These are phyloP conservation scores for Catajapyx aquilonaris DNA, from an alignment of 1,140 invertebrate genomes.

Conservation along the genomic window DNA sequence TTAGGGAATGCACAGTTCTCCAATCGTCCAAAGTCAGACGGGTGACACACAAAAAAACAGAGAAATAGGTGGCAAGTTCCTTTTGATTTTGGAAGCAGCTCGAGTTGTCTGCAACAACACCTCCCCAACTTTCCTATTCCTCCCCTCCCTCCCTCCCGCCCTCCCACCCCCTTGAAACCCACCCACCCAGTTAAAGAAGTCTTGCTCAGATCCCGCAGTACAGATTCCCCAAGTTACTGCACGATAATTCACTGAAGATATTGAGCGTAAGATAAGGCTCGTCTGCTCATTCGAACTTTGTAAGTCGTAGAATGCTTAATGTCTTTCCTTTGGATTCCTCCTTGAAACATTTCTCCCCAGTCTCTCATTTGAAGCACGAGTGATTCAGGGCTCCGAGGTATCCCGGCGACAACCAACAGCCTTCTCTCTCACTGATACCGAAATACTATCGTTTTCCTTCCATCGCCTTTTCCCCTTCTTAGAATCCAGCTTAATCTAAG, in stretches of 20 bases:
- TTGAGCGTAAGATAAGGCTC: conserved; percentile 4
- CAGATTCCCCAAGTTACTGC: neutral
- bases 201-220: too few species aligned
- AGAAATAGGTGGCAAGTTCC: neutral
- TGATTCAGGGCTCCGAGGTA: too few species aligned
- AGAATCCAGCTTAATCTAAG: too few species aligned
- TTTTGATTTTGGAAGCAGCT: neutral
- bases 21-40: neutral
- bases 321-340: neutral
- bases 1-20: neutral
- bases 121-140: neutral
- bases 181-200: too few species aligned
- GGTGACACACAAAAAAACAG: too few species aligned
- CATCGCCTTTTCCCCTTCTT: too few species aligned
- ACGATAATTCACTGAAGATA: conserved; percentile 5
- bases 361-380: neutral
- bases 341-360: neutral
- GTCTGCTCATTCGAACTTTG: neutral
- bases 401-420: too few species aligned
- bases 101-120: neutral
- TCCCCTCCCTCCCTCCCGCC: neutral
- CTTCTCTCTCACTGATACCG: neutral
- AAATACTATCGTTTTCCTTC: neutral
- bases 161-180: too few species aligned
- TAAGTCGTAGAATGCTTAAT: neutral